Evolutionary conservation across 2,797 vertebrate genomes (phyloP), one percentile per base, ranked within the genome.

Genomic region (Hyperoplus lanceolatus): DNA sequence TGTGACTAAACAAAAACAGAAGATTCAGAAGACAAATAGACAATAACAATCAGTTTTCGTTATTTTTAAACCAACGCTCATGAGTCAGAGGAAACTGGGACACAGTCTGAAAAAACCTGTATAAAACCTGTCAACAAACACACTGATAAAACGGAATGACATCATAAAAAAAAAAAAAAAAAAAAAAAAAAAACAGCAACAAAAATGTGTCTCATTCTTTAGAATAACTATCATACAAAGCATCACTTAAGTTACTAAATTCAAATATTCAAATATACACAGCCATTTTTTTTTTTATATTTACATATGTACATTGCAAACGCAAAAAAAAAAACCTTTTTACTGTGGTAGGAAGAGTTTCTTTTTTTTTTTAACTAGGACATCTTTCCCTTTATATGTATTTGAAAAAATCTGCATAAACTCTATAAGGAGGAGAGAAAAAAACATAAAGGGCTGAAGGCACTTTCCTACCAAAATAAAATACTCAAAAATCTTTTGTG

Each of bases 181-280:
- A 80, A 83, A 36, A 69, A 87, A 73, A 82, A 87, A 60, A 87
- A 54, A 88, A 83, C 68, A 80, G 70, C 29, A 29, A 29, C 29
- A 29, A 29, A 29, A 29, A 29, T 29, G 0, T 29, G 29, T 80
- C 79, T 70, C 80, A 88, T 65, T 88, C 80, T 81, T 93, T 87
- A 88, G 80, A 93, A 92, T 89, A 87, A 86, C 86, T 92, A 92
- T 92, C 87, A 92, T 94, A 94, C 94, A 95, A 94, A 93, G 92
- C 92, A 89, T 94, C 92, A 96, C 94, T 96, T 97, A 97, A 97
- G 94, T 98, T 97, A 97, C 96, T 97, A 96, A 97, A 96, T 86
- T 97, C 96, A 97, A 98, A 98, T 98, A 96, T 86, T 97, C 96
- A 97, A 98, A 98, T 98, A 97, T 98, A 98, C 97, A 99, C 96